Evolutionary conservation across 1,140 invertebrate genomes (phyloP).

Genomic region (Brachionus angularis): DNA sequence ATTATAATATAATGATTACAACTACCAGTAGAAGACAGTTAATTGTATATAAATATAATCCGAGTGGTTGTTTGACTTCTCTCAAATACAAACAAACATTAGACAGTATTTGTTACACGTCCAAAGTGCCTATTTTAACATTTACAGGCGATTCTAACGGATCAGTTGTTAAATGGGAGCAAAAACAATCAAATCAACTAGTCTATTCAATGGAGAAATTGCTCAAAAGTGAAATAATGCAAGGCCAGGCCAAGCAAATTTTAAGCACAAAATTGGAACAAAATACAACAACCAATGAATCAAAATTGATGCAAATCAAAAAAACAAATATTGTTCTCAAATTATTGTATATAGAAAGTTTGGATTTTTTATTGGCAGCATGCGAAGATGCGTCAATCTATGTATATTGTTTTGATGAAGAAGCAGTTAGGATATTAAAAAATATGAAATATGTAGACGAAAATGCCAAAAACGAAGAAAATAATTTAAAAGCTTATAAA

Average conservation of each 20-base stretch:
- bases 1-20: conserved; percentile 51
- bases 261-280: background rate
- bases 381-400: conserved; percentile 57
- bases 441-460: conserved; percentile 35
- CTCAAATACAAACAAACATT: conserved; percentile 50
- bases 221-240: conserved; percentile 36
- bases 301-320: conserved; percentile 10
- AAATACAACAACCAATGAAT: background rate
- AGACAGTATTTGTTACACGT: conserved; percentile 49
- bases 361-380: conserved; percentile 56
- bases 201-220: conserved; percentile 49
- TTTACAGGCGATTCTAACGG: conserved; percentile 56
- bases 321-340: conserved; percentile 48
- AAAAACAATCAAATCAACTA: conserved; percentile 58
- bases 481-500: conserved; percentile 17
- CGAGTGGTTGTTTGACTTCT: conserved; percentile 55
- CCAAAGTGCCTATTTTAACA: conserved; percentile 47
- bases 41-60: conserved; percentile 57
- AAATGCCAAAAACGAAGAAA: conserved; percentile 11
- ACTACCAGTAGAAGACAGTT: conserved; percentile 54
- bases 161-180: conserved; percentile 56
- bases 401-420: conserved; percentile 57
- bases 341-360: conserved; percentile 54
- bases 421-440: conserved; percentile 34
- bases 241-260: conserved; percentile 17